Evolutionary conservation across 2,113 vertebrate genomes (phyloP).

Genomic region (Pangasianodon hypophthalmus): DNA sequence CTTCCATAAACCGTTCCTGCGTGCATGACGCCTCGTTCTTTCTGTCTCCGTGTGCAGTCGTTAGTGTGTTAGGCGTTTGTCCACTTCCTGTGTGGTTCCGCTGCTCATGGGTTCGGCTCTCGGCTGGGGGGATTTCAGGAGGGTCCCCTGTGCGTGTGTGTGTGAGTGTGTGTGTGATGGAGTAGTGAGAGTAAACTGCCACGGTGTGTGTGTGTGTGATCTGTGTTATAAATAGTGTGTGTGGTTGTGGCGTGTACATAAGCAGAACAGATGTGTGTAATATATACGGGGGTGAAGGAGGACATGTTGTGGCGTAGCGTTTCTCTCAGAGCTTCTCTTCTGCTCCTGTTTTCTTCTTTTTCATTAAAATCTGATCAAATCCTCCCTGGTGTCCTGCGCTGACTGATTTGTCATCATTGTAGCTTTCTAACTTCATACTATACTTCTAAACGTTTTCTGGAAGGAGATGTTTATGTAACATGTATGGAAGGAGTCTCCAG

Average conservation of each 20-base stretch:
- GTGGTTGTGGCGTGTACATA: slow-evolving; percentile 64
- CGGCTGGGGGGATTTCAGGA: not conserved
- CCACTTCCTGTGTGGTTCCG: not conserved
- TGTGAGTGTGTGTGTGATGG: slow-evolving; percentile 1
- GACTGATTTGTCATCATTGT: not conserved
- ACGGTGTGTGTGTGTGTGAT: not conserved
- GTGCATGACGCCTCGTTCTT: not conserved
- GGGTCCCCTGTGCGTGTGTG: slow-evolving; percentile 18
- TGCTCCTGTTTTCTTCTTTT: not conserved
- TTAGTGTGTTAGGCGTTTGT: not conserved
- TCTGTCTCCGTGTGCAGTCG: not conserved
- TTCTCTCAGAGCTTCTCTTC: not conserved
- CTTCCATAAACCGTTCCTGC: not conserved
- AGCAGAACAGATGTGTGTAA: slow-evolving; percentile 71
- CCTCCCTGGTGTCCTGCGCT: not conserved
- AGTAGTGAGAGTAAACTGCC: not conserved
- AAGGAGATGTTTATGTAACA: not conserved
- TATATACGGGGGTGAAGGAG: slow-evolving; percentile 67
- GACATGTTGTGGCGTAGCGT: slow-evolving; percentile 37
- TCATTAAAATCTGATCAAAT: not conserved
- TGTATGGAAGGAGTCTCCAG: not conserved
- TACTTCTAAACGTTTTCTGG: not conserved
- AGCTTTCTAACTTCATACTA: not conserved
- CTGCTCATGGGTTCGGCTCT: not conserved
- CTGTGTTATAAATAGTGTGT: slow-evolving; percentile 40